Conservation (phyloP, 2,113 vertebrate species). For the Leuciscus idus region DNA sequence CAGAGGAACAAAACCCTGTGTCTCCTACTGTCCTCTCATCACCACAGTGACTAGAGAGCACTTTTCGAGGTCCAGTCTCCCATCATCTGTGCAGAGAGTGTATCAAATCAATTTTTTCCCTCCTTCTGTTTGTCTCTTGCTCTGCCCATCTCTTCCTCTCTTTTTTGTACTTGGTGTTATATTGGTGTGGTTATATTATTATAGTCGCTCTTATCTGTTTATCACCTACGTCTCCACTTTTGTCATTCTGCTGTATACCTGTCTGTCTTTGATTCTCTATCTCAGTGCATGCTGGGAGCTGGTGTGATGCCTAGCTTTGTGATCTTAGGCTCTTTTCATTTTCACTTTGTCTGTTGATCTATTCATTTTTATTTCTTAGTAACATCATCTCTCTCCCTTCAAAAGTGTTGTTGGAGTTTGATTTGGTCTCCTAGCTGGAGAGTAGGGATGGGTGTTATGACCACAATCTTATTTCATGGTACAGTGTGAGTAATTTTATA, state of each 20-base stretch:
- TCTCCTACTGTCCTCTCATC: constrained; percentile 38
- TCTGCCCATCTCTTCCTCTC: not conserved
- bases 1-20: not conserved
- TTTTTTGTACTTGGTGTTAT: not conserved
- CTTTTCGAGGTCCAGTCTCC: not conserved
- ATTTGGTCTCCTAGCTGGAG: not conserved
- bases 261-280: constrained; percentile 12
- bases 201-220: constrained; percentile 12
- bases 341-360: constrained; percentile 23
- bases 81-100: constrained; percentile 40
- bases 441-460: not conserved
- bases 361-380: constrained; percentile 26
- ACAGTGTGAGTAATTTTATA: not conserved
- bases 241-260: constrained; percentile 12
- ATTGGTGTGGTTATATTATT: constrained; percentile 33
- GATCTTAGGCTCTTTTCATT: constrained; percentile 16
- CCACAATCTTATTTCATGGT: not conserved
- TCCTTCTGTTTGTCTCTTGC: constrained; percentile 35
- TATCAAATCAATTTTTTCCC: constrained; percentile 44
- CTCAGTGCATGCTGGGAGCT: not conserved
- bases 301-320: not conserved
- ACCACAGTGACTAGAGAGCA: constrained; percentile 29
- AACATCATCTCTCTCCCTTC: not conserved
- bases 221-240: constrained; percentile 13
- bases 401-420: not conserved